phyloP scores from a whole-genome alignment of 1,140 invertebrate genomes.

The Drosophila bipectinata region DNA sequence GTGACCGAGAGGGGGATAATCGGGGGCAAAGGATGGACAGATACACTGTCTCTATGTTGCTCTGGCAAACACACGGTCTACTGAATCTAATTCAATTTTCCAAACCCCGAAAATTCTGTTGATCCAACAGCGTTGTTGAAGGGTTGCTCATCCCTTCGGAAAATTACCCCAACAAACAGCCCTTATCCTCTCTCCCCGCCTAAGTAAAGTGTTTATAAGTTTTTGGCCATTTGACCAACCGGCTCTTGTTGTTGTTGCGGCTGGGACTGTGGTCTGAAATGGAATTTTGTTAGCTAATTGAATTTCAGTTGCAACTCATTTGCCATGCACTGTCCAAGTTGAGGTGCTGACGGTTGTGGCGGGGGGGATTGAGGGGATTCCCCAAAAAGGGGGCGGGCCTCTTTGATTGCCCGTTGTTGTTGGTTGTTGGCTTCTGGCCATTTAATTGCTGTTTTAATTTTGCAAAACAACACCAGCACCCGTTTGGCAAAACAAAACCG shows the following conservation, averaged over 20 bases:
- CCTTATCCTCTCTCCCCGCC: background rate
- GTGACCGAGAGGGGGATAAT: background rate
- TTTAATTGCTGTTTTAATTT: slow-evolving; percentile 82
- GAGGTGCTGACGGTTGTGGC: slow-evolving; percentile 7
- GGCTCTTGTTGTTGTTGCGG: slow-evolving; percentile 43
- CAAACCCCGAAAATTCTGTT: slow-evolving; percentile 80
- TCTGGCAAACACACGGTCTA: slow-evolving; percentile 63
- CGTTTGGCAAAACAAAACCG: slow-evolving; percentile 39
- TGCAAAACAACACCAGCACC: slow-evolving; percentile 43
- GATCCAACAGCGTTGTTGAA: slow-evolving; percentile 78
- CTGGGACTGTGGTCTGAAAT: slow-evolving; percentile 67
- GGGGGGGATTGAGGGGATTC: background rate
- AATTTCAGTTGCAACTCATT: slow-evolving; percentile 82
- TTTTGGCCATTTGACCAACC: slow-evolving; percentile 58
- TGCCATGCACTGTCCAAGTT: slow-evolving; percentile 61
- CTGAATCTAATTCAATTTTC: slow-evolving; percentile 83
- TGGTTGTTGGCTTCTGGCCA: slow-evolving; percentile 73
- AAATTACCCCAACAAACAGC: background rate
- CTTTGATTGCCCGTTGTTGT: slow-evolving; percentile 29
- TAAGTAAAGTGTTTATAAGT: slow-evolving; percentile 73
- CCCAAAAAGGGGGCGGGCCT: background rate
- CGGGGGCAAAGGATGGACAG: slow-evolving; percentile 4
- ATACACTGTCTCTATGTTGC: slow-evolving; percentile 31
- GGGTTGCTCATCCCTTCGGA: slow-evolving; percentile 35
- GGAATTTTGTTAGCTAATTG: slow-evolving; percentile 82